A percentile compares a stretch with the other conserved stretches of the same genome.
These are phyloP conservation scores for Apotomis turbidana DNA, from an alignment of 2,888 invertebrate genomes.

Conservation along the genomic window DNA sequence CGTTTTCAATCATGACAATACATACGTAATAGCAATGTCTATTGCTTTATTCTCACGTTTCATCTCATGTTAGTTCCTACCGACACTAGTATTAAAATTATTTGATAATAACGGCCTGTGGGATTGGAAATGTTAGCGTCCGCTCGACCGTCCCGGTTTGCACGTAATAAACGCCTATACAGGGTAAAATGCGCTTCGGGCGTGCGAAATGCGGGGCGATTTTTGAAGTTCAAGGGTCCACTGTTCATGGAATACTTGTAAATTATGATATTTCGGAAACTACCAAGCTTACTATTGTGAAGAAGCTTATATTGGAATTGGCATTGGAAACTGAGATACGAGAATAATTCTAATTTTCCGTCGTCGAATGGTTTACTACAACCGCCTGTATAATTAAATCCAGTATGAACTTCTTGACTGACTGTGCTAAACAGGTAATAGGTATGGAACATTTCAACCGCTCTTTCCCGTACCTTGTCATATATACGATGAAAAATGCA, in stretches of 20 bases:
- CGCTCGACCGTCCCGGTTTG: background rate
- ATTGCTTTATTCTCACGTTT: background rate
- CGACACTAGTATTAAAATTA: conserved; percentile 30
- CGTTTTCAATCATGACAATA: conserved; percentile 10
- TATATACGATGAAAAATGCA: too few species aligned
- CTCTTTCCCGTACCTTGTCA: too few species aligned
- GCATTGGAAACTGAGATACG: too few species aligned
- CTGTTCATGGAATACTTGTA: background rate
- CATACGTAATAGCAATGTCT: background rate
- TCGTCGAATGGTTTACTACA: too few species aligned
- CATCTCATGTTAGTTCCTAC: conserved; percentile 37
- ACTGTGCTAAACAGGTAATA: too few species aligned
- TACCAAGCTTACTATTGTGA: background rate
- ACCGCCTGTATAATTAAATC: too few species aligned
- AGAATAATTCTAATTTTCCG: too few species aligned
- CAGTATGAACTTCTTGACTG: too few species aligned
- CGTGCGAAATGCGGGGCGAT: conserved; percentile 14
- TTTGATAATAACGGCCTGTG: conserved; percentile 34
- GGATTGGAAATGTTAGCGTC: conserved; percentile 30
- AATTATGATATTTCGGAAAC: background rate
- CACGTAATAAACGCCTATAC: conserved; percentile 32
- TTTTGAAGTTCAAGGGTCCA: background rate
- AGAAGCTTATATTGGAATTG: too few species aligned
- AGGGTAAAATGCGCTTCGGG: conserved; percentile 36
- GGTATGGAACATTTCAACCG: too few species aligned